Percentiles rank a stretch among this genome's conserved stretches.
phyloP scores from a whole-genome alignment of 2,888 invertebrate species.

The Syritta pipiens region DNA sequence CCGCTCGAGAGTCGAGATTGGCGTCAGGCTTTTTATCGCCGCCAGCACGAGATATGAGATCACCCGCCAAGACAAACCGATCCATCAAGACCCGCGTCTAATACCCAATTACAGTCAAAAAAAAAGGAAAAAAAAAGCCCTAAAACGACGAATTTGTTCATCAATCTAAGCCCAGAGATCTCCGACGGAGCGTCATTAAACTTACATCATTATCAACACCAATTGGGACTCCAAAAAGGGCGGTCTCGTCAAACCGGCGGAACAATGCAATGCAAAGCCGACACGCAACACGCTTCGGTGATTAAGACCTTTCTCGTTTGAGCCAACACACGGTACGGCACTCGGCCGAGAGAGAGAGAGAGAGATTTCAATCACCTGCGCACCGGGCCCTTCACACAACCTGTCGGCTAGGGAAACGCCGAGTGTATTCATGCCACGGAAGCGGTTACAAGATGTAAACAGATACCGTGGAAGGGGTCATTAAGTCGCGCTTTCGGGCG shows the following conservation, averaged over 20 bases:
- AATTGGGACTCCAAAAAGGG: constrained; percentile 15
- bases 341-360: constrained; percentile 25
- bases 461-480: constrained; percentile 18
- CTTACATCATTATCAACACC: constrained; percentile 65
- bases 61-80: not conserved
- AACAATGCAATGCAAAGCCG: constrained; percentile 50
- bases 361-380: constrained; percentile 46
- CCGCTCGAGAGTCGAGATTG: not conserved
- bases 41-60: constrained; percentile 7
- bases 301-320: constrained; percentile 58
- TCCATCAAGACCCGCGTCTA: constrained; percentile 20
- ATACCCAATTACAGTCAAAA: constrained; percentile 56
- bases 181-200: constrained; percentile 34
- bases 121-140: too few relatives aligned
- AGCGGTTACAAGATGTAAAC: constrained; percentile 56
- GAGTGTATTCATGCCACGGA: constrained; percentile 47
- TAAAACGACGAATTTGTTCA: constrained; percentile 21
- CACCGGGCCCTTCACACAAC: not conserved
- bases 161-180: constrained; percentile 37
- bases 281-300: constrained; percentile 66
- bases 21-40: constrained; percentile 4
- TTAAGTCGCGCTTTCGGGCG: constrained; percentile 42
- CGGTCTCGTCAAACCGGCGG: constrained; percentile 1
- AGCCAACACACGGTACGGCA: constrained; percentile 3
- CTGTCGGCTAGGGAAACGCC: constrained; percentile 29